phyloP scores from a whole-genome alignment of 2,113 vertebrate species.

The Blennius ocellaris region DNA sequence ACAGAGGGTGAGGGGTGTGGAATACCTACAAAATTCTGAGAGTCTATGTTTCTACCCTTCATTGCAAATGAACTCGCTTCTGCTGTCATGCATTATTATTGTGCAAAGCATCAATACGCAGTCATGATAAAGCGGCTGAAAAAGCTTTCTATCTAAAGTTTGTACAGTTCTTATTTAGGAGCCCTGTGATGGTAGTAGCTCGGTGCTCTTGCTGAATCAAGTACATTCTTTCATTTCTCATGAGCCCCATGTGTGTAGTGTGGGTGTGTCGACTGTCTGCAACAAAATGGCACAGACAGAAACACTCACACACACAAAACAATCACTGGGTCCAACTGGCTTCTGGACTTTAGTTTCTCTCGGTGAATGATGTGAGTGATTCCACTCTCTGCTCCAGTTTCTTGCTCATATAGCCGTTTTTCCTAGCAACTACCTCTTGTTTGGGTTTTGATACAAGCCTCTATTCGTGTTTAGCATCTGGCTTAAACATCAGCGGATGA shows the following conservation, averaged over 20 bases:
- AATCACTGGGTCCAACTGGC: conserved; percentile 43
- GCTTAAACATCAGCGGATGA: conserved; percentile 45
- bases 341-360: conserved; percentile 32
- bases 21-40: neutral
- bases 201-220: conserved; percentile 31
- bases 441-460: conserved; percentile 36
- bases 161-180: conserved; percentile 9
- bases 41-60: conserved; percentile 26
- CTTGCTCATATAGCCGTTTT: conserved; percentile 33
- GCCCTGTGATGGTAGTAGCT: conserved; percentile 7
- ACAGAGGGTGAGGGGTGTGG: neutral
- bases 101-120: conserved; percentile 8
- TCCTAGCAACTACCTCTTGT: conserved; percentile 66
- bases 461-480: conserved; percentile 53
- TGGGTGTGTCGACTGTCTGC: conserved; percentile 44
- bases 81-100: neutral
- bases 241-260: conserved; percentile 48
- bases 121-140: neutral
- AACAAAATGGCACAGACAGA: conserved; percentile 30
- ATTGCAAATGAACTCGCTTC: conserved; percentile 20
- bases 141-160: conserved; percentile 2
- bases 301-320: neutral
- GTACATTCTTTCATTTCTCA: conserved; percentile 39
- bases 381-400: conserved; percentile 40
- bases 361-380: conserved; percentile 51